phyloP scores from a whole-genome alignment of 2,113 vertebrate species.

The Pluvianellus socialis region DNA sequence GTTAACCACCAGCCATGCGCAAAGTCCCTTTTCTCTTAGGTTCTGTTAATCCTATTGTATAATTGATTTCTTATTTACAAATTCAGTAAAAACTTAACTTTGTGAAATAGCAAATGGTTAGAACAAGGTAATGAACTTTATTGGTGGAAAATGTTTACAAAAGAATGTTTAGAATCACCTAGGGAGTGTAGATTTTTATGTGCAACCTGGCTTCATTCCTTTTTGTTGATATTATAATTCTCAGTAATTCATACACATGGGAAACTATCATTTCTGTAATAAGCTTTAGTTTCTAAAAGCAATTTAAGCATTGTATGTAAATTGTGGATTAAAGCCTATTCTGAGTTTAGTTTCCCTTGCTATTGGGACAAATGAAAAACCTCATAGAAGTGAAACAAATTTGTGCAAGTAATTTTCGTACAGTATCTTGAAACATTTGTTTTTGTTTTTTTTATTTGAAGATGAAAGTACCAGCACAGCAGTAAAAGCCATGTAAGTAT shows the following conservation, averaged over 20 bases:
- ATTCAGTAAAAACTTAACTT: background rate
- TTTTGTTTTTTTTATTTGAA: background rate
- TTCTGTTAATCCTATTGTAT: constrained; percentile 27
- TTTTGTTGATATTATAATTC: background rate
- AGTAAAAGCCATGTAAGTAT: background rate
- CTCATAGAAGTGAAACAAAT: background rate
- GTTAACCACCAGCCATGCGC: background rate
- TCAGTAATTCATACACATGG: background rate
- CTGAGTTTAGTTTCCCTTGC: background rate
- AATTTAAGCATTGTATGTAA: background rate
- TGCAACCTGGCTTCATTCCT: background rate
- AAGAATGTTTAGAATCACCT: background rate
- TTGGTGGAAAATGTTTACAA: background rate
- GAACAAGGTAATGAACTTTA: background rate
- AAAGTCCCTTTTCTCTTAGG: constrained; percentile 15
- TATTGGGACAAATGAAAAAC: background rate
- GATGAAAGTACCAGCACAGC: background rate
- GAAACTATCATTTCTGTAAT: background rate
- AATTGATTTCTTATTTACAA: constrained; percentile 38
- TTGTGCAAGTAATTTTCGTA: background rate
- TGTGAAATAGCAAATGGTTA: background rate
- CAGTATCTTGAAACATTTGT: background rate
- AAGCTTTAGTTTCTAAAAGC: background rate
- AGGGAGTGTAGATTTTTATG: background rate
- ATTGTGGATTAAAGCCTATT: background rate